A percentile compares a stretch with the other conserved stretches of the same genome.
Evolutionary conservation across 2,888 invertebrate genomes (phyloP).

Genomic region (Orthosia gothica): DNA sequence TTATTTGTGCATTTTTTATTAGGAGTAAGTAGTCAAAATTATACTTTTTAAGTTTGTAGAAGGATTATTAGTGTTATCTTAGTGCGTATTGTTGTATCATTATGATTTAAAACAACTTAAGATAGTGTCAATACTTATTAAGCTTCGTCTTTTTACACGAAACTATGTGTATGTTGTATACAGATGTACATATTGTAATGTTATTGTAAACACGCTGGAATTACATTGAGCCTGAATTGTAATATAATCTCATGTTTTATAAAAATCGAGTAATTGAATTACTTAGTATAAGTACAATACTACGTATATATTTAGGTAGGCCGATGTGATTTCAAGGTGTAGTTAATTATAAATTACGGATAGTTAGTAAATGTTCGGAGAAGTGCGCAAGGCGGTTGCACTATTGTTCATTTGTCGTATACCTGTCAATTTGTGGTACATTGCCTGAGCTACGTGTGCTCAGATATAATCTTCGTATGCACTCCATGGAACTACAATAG

Average conservation of each 20-base stretch:
- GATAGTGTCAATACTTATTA: not conserved
- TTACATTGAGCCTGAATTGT: conserved; percentile 34
- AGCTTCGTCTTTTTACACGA: not conserved
- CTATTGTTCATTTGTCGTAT: not conserved
- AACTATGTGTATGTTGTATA: conserved; percentile 3
- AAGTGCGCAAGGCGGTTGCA: not conserved
- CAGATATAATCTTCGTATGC: conserved; percentile 13
- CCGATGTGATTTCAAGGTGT: conserved; percentile 27
- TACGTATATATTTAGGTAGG: conserved; percentile 20
- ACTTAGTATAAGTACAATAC: conserved; percentile 24
- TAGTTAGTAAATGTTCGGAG: conserved; percentile 8
- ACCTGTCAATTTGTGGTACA: not conserved
- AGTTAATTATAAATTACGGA: not conserved
- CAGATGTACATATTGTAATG: conserved; percentile 42
- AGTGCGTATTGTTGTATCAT: not conserved
- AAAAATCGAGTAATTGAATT: not conserved
- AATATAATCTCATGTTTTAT: not conserved
- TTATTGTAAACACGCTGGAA: conserved; percentile 25
- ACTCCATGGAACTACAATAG: conserved; percentile 22
- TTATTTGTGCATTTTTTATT: conserved; percentile 50
- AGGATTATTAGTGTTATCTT: not conserved
- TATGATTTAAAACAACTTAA: not conserved
- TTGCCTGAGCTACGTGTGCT: not conserved
- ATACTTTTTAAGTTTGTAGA: conserved; percentile 5
- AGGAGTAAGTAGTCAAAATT: conserved; percentile 40